These are phyloP conservation scores for Hylia prasina DNA, from an alignment of 2,113 vertebrate species.

Conservation along the genomic window DNA sequence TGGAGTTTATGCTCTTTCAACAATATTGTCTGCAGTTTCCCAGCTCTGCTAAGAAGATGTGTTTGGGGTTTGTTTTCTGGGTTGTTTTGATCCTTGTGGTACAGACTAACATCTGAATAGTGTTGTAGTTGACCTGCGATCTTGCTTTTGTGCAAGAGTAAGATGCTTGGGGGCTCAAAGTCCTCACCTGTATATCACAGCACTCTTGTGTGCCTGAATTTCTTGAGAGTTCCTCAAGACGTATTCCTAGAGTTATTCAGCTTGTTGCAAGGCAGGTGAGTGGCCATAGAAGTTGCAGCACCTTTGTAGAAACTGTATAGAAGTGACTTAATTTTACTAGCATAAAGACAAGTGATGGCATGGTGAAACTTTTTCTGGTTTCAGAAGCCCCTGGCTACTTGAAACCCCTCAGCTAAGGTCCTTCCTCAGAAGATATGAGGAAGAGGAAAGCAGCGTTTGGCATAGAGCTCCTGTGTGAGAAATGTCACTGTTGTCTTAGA, in stretches of 20 bases:
- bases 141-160: not conserved
- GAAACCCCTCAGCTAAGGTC: not conserved
- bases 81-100: not conserved
- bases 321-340: not conserved
- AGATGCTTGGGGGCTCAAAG: not conserved
- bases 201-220: not conserved
- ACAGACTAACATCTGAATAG: not conserved
- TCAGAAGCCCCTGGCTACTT: not conserved
- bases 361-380: not conserved
- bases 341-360: rapidly evolving
- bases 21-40: not conserved
- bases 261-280: not conserved
- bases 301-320: not conserved
- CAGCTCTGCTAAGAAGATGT: not conserved
- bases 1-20: not conserved
- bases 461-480: not conserved
- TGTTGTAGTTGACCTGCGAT: not conserved
- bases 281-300: not conserved
- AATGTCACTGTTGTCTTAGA: not conserved
- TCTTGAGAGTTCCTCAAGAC: not conserved
- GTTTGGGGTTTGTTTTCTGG: not conserved
- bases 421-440: not conserved
- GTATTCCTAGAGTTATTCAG: not conserved
- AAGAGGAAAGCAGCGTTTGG: not conserved
- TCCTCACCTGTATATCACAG: not conserved